phyloP scores from a whole-genome alignment of 2,113 vertebrate genomes.

The Patagioenas fasciata region DNA sequence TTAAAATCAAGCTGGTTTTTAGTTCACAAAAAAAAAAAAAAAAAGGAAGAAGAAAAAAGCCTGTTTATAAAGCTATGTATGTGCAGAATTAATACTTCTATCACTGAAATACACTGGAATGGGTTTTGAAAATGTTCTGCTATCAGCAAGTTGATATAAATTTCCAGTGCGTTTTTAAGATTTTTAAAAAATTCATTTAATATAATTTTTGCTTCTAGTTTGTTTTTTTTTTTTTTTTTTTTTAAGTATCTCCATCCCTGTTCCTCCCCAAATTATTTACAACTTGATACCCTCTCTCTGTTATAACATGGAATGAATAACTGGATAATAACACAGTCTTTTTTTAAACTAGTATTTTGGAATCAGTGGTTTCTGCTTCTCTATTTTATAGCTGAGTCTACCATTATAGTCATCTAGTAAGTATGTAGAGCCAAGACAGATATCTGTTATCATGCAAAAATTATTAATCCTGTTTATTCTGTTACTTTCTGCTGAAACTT shows the following conservation, averaged over 20 bases:
- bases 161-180: neutral
- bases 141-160: neutral
- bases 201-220: neutral
- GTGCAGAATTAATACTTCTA: neutral
- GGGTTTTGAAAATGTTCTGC: neutral
- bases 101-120: neutral
- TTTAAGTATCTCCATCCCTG: neutral
- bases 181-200: neutral
- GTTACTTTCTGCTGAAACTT: slow-evolving; percentile 42
- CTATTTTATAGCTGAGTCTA: neutral
- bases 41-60: neutral
- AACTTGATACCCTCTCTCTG: neutral
- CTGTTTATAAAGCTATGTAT: neutral
- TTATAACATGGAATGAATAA: neutral
- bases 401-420: neutral
- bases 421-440: neutral
- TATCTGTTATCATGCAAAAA: slow-evolving; percentile 30
- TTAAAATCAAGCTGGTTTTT: slow-evolving; percentile 48
- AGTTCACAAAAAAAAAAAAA: neutral
- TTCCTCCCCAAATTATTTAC: neutral
- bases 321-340: neutral
- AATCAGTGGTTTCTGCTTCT: neutral
- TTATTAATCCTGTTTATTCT: slow-evolving; percentile 13
- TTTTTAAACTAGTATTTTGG: neutral
- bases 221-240: too few relatives aligned